These are phyloP conservation scores for Pseudomyrmex sp. DNA, from an alignment of 1,140 invertebrate species.

Conservation along the genomic window DNA sequence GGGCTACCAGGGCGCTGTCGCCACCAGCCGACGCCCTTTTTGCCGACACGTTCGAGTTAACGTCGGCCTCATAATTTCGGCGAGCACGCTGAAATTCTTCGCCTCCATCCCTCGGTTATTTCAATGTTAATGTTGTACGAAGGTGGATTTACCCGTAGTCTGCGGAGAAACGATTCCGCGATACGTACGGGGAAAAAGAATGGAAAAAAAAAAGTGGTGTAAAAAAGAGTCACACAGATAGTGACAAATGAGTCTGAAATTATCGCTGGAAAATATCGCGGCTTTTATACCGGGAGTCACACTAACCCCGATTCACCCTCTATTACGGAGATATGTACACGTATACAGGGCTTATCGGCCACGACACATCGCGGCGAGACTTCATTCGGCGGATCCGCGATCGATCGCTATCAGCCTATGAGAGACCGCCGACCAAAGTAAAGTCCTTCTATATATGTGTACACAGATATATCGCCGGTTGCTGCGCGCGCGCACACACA, in stretches of 20 bases:
- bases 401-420: conserved; percentile 20
- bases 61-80: conserved; percentile 55
- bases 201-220: background rate
- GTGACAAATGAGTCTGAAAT: background rate
- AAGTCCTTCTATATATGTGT: background rate
- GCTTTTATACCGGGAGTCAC: background rate
- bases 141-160: no score
- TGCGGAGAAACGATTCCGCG: background rate
- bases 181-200: no score
- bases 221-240: background rate
- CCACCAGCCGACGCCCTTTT: conserved; percentile 67
- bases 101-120: background rate
- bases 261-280: background rate
- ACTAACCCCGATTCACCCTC: conserved; percentile 23
- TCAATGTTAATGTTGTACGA: background rate
- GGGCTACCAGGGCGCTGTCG: conserved; percentile 64
- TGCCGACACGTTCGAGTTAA: conserved; percentile 58
- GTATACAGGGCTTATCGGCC: background rate
- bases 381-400: conserved; percentile 35
- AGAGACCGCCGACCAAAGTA: conserved; percentile 15
- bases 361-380: background rate
- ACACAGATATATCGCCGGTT: background rate
- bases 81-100: background rate
- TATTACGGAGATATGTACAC: background rate
- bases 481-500: background rate